Evolutionary conservation across 2,113 vertebrate genomes (phyloP).

Genomic region (Lepisosteus oculatus): DNA sequence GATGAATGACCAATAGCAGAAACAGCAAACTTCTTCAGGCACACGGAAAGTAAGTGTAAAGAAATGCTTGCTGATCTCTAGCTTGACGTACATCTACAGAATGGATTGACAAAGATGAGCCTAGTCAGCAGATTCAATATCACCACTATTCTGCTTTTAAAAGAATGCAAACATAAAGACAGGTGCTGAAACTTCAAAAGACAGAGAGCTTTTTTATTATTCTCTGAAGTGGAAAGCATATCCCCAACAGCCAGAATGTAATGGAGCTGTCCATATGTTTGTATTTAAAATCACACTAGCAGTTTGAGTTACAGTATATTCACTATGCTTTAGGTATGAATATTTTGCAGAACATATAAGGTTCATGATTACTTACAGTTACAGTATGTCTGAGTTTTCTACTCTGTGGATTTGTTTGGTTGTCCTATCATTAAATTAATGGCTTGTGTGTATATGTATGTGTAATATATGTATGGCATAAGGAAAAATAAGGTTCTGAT

Average conservation of each 20-base stretch:
- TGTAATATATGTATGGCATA: too few relatives aligned
- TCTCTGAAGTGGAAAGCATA: constrained; percentile 41
- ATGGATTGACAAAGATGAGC: constrained; percentile 12
- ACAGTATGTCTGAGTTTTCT: neutral
- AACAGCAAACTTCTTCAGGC: neutral
- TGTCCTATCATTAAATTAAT: neutral
- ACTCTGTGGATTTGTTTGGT: neutral
- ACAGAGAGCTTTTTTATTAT: constrained; percentile 37
- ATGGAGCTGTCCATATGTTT: constrained; percentile 41
- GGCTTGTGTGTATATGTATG: too few relatives aligned
- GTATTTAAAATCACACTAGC: constrained; percentile 23
- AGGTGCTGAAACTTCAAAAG: constrained; percentile 50
- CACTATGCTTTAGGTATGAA: neutral
- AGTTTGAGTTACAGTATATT: neutral
- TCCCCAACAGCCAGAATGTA: constrained; percentile 37
- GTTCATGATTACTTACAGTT: constrained; percentile 2
- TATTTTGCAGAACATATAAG: neutral
- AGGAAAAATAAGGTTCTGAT: too few relatives aligned
- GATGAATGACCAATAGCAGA: constrained; percentile 6
- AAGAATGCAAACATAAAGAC: constrained; percentile 48
- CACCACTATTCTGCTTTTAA: constrained; percentile 24
- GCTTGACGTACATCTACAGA: constrained; percentile 8
- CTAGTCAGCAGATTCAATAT: neutral
- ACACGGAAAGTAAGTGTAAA: neutral
- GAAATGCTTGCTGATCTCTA: neutral